These are phyloP conservation scores for Hiodon tergisus DNA, from an alignment of 2,113 vertebrate species.

Conservation along the genomic window DNA sequence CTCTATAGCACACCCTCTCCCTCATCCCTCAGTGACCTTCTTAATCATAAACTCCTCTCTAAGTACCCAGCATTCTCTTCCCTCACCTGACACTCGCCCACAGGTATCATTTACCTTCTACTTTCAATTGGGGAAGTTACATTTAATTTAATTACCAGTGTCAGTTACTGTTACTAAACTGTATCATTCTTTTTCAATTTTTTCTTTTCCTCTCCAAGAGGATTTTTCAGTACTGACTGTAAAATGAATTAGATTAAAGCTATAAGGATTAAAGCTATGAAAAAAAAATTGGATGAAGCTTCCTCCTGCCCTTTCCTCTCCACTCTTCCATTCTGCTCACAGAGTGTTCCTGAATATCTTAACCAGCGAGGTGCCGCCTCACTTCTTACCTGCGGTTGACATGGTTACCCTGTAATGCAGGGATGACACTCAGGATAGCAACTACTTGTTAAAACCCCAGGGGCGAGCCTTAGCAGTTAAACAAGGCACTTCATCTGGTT, in stretches of 20 bases:
- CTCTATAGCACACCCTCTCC: too few relatives aligned
- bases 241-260: slow-evolving; percentile 5
- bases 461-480: not conserved
- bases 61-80: slow-evolving; percentile 4
- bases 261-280: not conserved
- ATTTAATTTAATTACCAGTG: not conserved
- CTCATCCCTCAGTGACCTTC: too few relatives aligned
- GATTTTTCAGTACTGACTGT: not conserved
- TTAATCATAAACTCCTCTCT: too few relatives aligned
- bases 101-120: not conserved
- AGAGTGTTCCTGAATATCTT: slow-evolving; percentile 18
- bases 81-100: not conserved
- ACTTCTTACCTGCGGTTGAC: slow-evolving; percentile 39
- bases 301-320: slow-evolving; percentile 1
- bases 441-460: not conserved
- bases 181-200: not conserved
- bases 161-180: not conserved
- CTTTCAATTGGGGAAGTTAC: not conserved
- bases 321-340: slow-evolving; percentile 25
- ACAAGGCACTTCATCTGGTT: too few relatives aligned
- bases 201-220: not conserved
- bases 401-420: slow-evolving; percentile 32
- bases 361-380: slow-evolving; percentile 21
- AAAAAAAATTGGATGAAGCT: not conserved
- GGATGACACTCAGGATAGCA: not conserved